Conservation (phyloP, 2,888 invertebrate genomes). For the Lutraria lutraria region DNA sequence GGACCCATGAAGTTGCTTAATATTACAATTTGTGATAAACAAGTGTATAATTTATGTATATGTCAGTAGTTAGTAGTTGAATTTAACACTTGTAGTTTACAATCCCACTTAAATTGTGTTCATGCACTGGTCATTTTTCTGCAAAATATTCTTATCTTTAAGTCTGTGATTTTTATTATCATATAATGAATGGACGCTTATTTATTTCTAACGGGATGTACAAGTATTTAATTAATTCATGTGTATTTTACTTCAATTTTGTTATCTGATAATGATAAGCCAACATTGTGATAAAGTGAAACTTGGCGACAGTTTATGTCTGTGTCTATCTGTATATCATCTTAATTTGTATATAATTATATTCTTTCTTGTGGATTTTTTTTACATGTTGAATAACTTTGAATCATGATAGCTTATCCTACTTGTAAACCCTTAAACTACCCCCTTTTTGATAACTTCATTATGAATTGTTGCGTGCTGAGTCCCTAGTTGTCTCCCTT, state of each 20-base stretch:
- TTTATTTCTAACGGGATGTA: not conserved
- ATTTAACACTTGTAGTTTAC: slow-evolving; percentile 9
- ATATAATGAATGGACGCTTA: not conserved
- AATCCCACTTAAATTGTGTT: slow-evolving; percentile 6
- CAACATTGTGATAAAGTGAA: too few relatives aligned
- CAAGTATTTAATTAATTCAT: not conserved
- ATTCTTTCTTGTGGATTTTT: too few relatives aligned
- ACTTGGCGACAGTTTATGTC: too few relatives aligned
- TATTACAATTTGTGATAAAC: not conserved
- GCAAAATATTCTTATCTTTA: too few relatives aligned
- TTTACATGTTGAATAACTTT: too few relatives aligned
- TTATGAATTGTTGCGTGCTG: not conserved
- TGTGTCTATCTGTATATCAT: too few relatives aligned
- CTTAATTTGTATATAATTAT: too few relatives aligned
- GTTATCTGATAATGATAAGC: too few relatives aligned
- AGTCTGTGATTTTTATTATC: too few relatives aligned
- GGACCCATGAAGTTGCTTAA: not conserved
- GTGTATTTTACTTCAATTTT: not conserved
- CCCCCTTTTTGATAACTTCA: not conserved
- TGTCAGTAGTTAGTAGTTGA: not conserved
- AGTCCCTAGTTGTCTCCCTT: not conserved
- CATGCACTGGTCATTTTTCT: not conserved
- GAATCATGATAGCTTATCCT: too few relatives aligned
- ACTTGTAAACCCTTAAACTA: not conserved
- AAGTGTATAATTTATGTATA: not conserved